phyloP scores from a whole-genome alignment of 2,113 vertebrate genomes.

The Galbula dea region DNA sequence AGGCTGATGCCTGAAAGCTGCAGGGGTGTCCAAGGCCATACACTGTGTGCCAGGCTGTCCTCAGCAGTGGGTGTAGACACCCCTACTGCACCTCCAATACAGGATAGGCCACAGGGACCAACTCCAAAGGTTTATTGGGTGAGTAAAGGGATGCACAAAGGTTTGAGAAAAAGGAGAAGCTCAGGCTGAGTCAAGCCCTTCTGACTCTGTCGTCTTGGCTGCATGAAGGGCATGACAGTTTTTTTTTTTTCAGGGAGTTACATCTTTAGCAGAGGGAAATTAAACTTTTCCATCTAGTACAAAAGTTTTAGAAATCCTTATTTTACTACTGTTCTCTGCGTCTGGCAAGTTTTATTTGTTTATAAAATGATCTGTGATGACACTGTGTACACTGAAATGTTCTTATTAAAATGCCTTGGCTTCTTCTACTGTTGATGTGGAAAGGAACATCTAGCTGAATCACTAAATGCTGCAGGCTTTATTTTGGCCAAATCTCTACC shows the following conservation, averaged over 20 bases:
- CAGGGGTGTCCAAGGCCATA: too few species aligned
- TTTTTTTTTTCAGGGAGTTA: background rate
- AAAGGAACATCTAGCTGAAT: background rate
- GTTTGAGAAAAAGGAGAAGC: background rate
- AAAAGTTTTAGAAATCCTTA: background rate
- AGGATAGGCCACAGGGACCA: background rate
- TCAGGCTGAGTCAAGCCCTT: background rate
- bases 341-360: background rate
- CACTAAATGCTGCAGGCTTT: background rate
- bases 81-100: background rate
- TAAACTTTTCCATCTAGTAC: background rate
- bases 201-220: background rate
- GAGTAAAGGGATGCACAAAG: background rate
- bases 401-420: background rate
- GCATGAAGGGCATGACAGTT: background rate
- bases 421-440: background rate
- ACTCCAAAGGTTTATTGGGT: accelerated
- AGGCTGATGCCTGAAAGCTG: background rate
- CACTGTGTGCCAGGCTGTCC: background rate
- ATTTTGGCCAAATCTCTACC: background rate
- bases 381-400: background rate
- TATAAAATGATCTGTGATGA: background rate
- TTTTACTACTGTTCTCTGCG: background rate
- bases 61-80: background rate
- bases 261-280: background rate